Percentiles rank a stretch among this genome's conserved stretches.
These are phyloP conservation scores for Pangasius djambal DNA, from an alignment of 2,797 vertebrate species.

Conservation along the genomic window DNA sequence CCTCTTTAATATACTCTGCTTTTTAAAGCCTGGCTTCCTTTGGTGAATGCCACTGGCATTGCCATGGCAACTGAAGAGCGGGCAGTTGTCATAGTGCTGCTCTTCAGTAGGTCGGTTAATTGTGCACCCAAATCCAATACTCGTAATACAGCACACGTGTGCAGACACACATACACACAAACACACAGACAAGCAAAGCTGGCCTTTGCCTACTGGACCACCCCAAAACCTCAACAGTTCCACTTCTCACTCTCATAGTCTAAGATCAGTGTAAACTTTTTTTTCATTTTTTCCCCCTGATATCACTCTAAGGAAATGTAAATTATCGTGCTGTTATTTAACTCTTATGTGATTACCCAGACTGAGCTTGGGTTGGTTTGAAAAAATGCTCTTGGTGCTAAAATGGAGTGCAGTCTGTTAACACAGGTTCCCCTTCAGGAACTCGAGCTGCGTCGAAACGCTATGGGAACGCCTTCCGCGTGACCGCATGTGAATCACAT, in stretches of 20 bases:
- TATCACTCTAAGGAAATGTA: not conserved
- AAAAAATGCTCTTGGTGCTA: not conserved
- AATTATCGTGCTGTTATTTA: not conserved
- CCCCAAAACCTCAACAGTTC: not conserved
- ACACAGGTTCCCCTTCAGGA: no score
- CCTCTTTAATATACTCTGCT: slow-evolving; percentile 29
- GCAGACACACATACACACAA: not conserved
- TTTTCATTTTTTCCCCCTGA: not conserved
- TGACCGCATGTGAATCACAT: no score
- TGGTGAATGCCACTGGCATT: slow-evolving; percentile 40
- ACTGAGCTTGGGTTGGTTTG: not conserved
- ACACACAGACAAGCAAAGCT: slow-evolving; percentile 9
- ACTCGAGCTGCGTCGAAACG: no score
- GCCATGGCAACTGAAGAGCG: slow-evolving; percentile 54
- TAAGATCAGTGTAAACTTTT: not conserved
- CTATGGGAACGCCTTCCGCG: no score
- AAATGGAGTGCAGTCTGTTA: not conserved
- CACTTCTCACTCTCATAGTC: not conserved
- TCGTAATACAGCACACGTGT: not conserved
- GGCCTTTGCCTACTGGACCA: not conserved
- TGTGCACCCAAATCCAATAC: slow-evolving; percentile 36
- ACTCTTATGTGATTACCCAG: not conserved
- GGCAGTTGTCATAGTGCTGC: slow-evolving; percentile 45
- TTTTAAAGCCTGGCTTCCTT: slow-evolving; percentile 46
- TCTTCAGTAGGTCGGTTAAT: slow-evolving; percentile 52